Evolutionary conservation across 1,140 invertebrate genomes (phyloP), one percentile per base, ranked within the genome.

Genomic region (Drosophila setifemur): DNA sequence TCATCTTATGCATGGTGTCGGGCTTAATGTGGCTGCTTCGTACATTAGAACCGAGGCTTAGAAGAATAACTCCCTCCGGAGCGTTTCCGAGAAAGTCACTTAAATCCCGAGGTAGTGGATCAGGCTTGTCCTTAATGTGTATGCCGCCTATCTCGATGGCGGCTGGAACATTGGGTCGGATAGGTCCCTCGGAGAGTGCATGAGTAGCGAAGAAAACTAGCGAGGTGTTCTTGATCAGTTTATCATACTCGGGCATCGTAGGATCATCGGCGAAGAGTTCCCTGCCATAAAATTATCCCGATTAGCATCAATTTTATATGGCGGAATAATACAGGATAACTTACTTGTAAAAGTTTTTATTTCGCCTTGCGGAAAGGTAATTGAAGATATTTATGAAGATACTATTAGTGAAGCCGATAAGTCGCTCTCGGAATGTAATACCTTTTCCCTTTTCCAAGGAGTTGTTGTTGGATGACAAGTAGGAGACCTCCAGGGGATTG

Each of bases 11-110:
- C 2, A 90, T 73, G 33, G 76, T 91, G 3, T 90, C 83, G 1
- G 63, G 45, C 3, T 91, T 88, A 8, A 93, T 70, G 7, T 85
- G 37, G 1, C 73, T 58, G 2, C 91, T 79, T 16, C 82, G 79
- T 0, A 92, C 60, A 43, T 91, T 92, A 1, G 92, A 91, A 0
- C 93, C 93, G 25, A 94, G 89, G 73, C 92, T 93, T 53, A 94
- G 91, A 37, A 93, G 92, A 35, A 94, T 91, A 3, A 92, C 91
- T 3, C 93, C 93, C 8, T 91, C 86, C 2, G 90, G 82, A 1
- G 77, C 64, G 2, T 81, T 68, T 31, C 92, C 90, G 4, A 93
- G 53, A 48, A 91, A 92, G 1, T 90, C 53, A 72, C 92, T 18
- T 68, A 55, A 25, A 1, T 45, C 25, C 11, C 16, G 12, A 3